phyloP scores from a whole-genome alignment of 2,888 invertebrate genomes.

The Pseudococcus viburni region DNA sequence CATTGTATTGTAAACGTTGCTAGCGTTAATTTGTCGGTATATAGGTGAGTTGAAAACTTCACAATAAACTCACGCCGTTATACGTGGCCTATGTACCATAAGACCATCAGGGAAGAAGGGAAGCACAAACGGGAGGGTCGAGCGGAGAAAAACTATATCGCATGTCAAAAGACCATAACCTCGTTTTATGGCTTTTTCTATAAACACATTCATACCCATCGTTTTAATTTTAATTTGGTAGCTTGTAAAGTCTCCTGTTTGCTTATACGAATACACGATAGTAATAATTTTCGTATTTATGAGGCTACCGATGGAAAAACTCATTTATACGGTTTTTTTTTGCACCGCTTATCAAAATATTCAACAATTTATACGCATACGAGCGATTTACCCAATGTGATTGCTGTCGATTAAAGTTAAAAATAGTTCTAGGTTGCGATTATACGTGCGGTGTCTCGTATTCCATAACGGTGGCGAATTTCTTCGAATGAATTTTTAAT shows the following conservation, averaged over 20 bases:
- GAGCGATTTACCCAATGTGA: no score
- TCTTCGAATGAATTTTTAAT: slow-evolving; percentile 19
- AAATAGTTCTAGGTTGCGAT: no score
- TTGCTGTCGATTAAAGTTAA: no score
- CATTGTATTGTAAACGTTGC: slow-evolving; percentile 3
- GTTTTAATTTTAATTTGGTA: slow-evolving; percentile 44
- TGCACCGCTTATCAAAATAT: neutral
- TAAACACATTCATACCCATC: slow-evolving; percentile 41
- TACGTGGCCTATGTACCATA: neutral
- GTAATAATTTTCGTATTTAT: slow-evolving; percentile 21
- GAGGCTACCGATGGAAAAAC: neutral
- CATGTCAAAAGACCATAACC: slow-evolving; percentile 33
- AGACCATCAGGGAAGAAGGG: neutral
- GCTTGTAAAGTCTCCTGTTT: slow-evolving; percentile 14
- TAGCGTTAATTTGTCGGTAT: slow-evolving; percentile 1
- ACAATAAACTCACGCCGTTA: slow-evolving; percentile 7
- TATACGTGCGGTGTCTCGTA: neutral
- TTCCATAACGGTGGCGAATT: neutral
- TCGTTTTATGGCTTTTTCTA: slow-evolving; percentile 43
- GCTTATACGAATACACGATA: neutral
- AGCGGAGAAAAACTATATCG: neutral
- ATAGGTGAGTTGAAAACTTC: neutral
- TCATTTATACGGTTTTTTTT: neutral
- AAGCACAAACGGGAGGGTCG: neutral
- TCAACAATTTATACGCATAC: neutral